These are phyloP conservation scores for Ectropis crepuscularia DNA, from an alignment of 2,888 invertebrate genomes.

Conservation along the genomic window DNA sequence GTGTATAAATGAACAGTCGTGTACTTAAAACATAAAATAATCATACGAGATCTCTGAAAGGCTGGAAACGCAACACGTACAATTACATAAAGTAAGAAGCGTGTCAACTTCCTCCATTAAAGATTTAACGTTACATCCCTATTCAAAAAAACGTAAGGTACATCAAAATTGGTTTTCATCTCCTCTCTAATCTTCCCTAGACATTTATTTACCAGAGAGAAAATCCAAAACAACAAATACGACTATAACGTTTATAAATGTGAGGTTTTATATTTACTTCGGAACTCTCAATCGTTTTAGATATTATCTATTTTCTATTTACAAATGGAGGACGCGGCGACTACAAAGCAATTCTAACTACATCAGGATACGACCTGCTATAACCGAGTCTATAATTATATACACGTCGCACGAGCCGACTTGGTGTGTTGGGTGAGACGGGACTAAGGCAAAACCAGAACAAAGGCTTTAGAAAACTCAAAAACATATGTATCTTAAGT, in stretches of 20 bases:
- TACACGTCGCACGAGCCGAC: constrained; percentile 39
- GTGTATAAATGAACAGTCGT: constrained; percentile 73
- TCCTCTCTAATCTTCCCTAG: too few species aligned
- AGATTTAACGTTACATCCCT: too few species aligned
- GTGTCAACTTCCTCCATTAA: constrained; percentile 44
- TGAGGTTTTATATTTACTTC: not conserved
- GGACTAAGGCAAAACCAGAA: constrained; percentile 11
- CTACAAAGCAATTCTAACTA: constrained; percentile 35
- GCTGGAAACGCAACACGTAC: constrained; percentile 82
- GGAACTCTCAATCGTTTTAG: constrained; percentile 9
- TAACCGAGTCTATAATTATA: constrained; percentile 20
- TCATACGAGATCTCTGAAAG: constrained; percentile 85
- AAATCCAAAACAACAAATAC: too few species aligned
- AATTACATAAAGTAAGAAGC: constrained; percentile 71
- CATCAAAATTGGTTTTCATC: too few species aligned
- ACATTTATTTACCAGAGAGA: too few species aligned
- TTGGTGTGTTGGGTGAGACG: constrained; percentile 35
- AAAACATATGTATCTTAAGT: not conserved
- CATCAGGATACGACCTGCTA: constrained; percentile 23
- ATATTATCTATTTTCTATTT: constrained; percentile 37
- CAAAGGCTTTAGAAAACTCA: not conserved
- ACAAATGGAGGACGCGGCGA: constrained; percentile 43
- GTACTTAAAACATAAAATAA: constrained; percentile 76
- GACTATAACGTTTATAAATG: too few species aligned
- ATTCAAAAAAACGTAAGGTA: too few species aligned